A percentile compares a stretch with the other conserved stretches of the same genome.
Conservation (phyloP, 35 echinoderm and acorn worm species). For the Amphiura filiformis region DNA sequence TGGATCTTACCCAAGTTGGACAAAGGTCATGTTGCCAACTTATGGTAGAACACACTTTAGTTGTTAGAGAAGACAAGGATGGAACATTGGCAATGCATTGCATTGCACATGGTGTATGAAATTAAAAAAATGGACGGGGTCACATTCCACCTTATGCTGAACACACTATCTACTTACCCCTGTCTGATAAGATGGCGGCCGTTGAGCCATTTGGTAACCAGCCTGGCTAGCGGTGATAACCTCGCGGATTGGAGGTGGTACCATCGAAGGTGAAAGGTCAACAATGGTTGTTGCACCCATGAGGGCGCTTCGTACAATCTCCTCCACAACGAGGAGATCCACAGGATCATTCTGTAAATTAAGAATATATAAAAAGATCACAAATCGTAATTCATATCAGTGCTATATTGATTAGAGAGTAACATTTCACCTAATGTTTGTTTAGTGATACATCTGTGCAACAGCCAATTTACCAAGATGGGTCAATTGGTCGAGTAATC, state of each 20-base stretch:
- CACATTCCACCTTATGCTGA: no score
- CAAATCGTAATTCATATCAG: neutral
- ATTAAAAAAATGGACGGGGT: no score
- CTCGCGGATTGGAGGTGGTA: conserved; percentile 57
- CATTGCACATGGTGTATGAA: no score
- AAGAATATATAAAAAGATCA: conserved; percentile 7
- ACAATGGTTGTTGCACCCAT: conserved; percentile 71
- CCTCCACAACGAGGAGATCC: conserved; percentile 83
- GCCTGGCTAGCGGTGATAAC: conserved; percentile 53
- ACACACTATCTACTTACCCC: neutral
- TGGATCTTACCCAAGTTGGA: no score
- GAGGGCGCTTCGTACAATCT: conserved; percentile 80
- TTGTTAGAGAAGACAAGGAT: no score
- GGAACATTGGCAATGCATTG: no score
- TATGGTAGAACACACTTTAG: no score
- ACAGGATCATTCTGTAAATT: conserved; percentile 74
- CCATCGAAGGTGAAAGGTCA: conserved; percentile 57
- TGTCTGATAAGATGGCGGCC: conserved; percentile 13
- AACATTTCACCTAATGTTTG: neutral
- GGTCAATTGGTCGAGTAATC: no score
- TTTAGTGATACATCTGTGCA: neutral
- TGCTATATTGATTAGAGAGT: neutral
- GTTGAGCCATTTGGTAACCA: conserved; percentile 42
- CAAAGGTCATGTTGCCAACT: no score
- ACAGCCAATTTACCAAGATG: no score